Percentiles rank a stretch among this genome's conserved stretches.
Evolutionary conservation across 1,140 invertebrate genomes (phyloP).

Genomic region (Aricia agestis): DNA sequence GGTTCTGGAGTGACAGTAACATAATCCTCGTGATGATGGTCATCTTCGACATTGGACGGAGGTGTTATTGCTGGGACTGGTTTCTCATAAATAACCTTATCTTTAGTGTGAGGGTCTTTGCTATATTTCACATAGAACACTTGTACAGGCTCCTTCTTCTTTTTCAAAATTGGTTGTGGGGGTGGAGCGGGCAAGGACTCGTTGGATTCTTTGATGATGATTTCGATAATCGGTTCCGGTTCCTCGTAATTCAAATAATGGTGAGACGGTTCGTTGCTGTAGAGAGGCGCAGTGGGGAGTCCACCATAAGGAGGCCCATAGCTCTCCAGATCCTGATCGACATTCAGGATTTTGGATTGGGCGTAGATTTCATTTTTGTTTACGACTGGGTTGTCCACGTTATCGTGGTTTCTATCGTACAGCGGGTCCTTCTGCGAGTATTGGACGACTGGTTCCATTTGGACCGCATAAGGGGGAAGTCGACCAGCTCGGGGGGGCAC

Average conservation of each 20-base stretch:
- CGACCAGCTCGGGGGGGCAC: conserved; percentile 62
- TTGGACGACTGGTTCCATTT: conserved; percentile 87
- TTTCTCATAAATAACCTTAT: conserved; percentile 85
- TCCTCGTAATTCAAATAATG: conserved; percentile 81
- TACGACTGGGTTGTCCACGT: conserved; percentile 61
- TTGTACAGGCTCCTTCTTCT: conserved; percentile 88
- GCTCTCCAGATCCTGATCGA: conserved; percentile 72
- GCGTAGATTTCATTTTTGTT: conserved; percentile 74
- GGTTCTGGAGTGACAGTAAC: conserved; percentile 65
- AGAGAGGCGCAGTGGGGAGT: conserved; percentile 69
- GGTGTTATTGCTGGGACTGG: conserved; percentile 85
- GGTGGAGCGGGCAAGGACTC: conserved; percentile 84
- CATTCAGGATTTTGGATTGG: conserved; percentile 73
- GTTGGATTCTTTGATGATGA: conserved; percentile 93
- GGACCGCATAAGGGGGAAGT: conserved; percentile 83
- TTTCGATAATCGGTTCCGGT: conserved; percentile 93
- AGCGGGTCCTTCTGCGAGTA: conserved; percentile 87
- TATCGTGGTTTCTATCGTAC: conserved; percentile 77
- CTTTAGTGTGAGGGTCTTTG: conserved; percentile 83
- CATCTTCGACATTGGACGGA: conserved; percentile 78
- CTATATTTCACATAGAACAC: conserved; percentile 94
- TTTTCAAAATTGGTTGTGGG: conserved; percentile 74
- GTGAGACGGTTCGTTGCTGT: conserved; percentile 70
- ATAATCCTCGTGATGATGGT: conserved; percentile 66
- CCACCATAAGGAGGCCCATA: conserved; percentile 66